Conservation (phyloP, 2,797 vertebrate genomes). For the Cyclura pinguis region DNA sequence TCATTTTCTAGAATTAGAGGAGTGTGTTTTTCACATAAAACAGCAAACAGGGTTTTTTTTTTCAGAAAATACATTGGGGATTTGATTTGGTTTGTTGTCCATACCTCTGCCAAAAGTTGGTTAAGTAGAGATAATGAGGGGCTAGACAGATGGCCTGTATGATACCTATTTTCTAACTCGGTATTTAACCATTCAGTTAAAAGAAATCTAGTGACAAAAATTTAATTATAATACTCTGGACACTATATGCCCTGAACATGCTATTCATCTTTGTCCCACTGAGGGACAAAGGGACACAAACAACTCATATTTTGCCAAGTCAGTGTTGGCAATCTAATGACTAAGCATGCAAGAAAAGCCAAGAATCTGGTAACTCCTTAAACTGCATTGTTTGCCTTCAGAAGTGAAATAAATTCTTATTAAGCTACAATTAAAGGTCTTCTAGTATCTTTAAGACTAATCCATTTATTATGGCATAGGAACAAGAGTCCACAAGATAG, state of each 20-base stretch:
- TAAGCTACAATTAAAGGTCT: neutral
- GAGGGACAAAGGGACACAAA: neutral
- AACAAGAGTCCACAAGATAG: neutral
- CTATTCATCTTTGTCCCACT: neutral
- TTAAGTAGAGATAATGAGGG: neutral
- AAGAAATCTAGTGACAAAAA: neutral
- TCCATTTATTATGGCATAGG: neutral
- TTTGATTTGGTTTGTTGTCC: neutral
- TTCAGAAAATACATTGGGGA: neutral
- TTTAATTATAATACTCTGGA: neutral
- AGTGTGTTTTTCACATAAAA: neutral
- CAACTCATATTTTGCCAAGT: neutral
- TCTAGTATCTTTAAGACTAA: neutral
- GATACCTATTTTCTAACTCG: neutral
- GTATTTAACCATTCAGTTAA: neutral
- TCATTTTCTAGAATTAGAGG: neutral
- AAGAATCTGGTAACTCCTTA: neutral
- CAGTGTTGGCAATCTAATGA: neutral
- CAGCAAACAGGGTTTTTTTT: neutral
- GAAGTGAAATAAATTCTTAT: neutral
- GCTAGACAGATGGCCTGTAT: neutral
- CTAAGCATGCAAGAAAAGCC: neutral
- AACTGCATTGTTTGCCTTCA: neutral
- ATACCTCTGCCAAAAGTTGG: neutral
- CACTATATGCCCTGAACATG: neutral